Base-by-base conservation (phyloP, 2,888 invertebrate genomes). In the Zhengitettix transpicula region DNA sequence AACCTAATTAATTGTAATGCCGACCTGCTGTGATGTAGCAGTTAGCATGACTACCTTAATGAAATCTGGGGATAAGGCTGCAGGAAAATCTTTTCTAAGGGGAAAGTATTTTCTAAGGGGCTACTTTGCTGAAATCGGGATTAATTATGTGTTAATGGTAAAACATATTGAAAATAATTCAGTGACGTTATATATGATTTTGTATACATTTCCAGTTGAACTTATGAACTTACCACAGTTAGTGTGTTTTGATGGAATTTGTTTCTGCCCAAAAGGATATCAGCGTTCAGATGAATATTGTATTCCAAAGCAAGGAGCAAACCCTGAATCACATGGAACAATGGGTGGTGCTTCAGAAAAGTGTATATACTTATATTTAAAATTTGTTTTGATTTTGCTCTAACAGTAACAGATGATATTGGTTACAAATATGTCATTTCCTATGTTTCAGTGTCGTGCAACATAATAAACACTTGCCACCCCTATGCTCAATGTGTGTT, bases 401-500 rank as follows among this genome's bases (percentile, higher is more conserved):
- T 15, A 51, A 47, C 11, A 51, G 11, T 15, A 51, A 51, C 16
- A 15, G 11, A 51, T 51, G 10, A 54, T 17, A 28, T 17, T 17
- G 17, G 40, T 17, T 15, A 55, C 9, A 15, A n/a, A 40, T 12
- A 12, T 9, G 9, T 52, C 16, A 55, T 28, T 51, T 42, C 56
- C 10, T 57, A 28, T 61, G 16, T 78, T 80, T 65, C 75, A 85
- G 85, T 81, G 64, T 78, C 80, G 40, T 94, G 93, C 72, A 81
- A 84, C 69, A 79, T 82, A 42, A 79, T 88, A 61, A 78, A 84
- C 65, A 85, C 86, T 67, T 96, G 95, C 70, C 87, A 92, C 67
- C 80, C 81, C 15, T 83, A 90, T 70, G 94, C 92, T 9, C 79
- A 84, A 57, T 95, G 95, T 70, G 75, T 81, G 58, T 82, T 78